These are phyloP conservation scores for Spodoptera frugiperda DNA, from an alignment of 1,140 invertebrate genomes.

Conservation along the genomic window DNA sequence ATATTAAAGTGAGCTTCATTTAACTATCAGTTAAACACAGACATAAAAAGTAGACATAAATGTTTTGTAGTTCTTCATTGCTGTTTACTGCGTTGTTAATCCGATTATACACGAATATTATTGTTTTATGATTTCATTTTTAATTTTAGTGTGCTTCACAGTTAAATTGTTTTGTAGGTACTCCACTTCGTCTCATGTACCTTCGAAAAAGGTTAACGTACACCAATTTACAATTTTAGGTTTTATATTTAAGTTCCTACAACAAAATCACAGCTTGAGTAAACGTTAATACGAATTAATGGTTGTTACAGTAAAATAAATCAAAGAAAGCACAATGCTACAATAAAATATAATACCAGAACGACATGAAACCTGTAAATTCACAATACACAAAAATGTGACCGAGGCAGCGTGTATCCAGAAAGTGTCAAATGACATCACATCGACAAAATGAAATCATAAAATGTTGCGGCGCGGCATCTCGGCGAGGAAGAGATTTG, in stretches of 20 bases:
- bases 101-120: neutral
- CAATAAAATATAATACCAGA: too few species aligned
- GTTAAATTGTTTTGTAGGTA: too few species aligned
- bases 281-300: too few species aligned
- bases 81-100: slow-evolving; percentile 27
- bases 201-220: too few species aligned
- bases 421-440: slow-evolving; percentile 64
- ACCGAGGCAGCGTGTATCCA: slow-evolving; percentile 48
- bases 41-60: slow-evolving; percentile 12
- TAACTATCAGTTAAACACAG: slow-evolving; percentile 13
- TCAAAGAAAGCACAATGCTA: too few species aligned
- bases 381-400: slow-evolving; percentile 49
- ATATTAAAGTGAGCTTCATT: slow-evolving; percentile 13
- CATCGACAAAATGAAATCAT: slow-evolving; percentile 67
- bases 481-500: slow-evolving; percentile 58
- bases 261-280: too few species aligned
- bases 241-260: too few species aligned
- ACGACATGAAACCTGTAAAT: neutral
- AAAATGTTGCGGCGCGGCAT: slow-evolving; percentile 48
- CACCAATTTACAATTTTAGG: too few species aligned
- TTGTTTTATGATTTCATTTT: slow-evolving; percentile 16
- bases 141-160: too few species aligned
- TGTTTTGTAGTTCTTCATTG: slow-evolving; percentile 8
- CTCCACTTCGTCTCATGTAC: too few species aligned
- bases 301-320: too few species aligned